Base-by-base conservation (phyloP, 1,140 invertebrate species). In the Drosophila sechellia region DNA sequence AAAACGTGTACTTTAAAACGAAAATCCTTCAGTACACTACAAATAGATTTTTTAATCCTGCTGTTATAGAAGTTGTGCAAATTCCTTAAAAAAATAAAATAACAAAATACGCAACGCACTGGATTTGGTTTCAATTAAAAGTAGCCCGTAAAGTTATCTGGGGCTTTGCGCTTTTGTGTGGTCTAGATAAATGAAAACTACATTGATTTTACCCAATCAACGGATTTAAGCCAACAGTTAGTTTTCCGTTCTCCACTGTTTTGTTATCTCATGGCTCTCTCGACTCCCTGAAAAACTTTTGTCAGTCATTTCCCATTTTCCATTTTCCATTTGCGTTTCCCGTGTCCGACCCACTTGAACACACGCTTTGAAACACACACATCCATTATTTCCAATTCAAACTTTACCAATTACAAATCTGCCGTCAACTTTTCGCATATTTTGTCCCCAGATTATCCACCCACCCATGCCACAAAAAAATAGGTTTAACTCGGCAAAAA, bases 321-420 rank as follows among this genome's bases (percentile, higher is more conserved):
- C 40, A 58, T 64, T 59, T 65, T 34, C 35, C 35, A 20, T 42
- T 8, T 31, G 31, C 31, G 31, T 31, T 34, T 35, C 12, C 64
- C 45, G 13, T 65, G 22, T 48, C 25, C 46, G 6, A 22, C 45
- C 45, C 58, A 63, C 45, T 63, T 27, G 34, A 49, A 40, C n/a
- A 45, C 56, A 66, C 15, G 46, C 45, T 25, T n/a, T 11, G 12
- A 5, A 37, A n/a, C 34, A 57, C 31, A 56, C 40, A 55, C 66
- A 70, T 65, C 64, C 59, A 68, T 70, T 69, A 70, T 70, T 70
- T 49, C 52, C 66, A 70, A 70, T 70, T 70, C 50, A 57, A 71
- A 71, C 68, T 71, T 71, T 70, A 40, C 35, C 68, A 71, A 71
- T 71, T 71, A 71, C 68, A 71, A 71, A 71, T 71, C 68, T 71